A percentile compares a stretch with the other conserved stretches of the same genome.
Conservation (phyloP, 1,140 invertebrate genomes). For the Camponotus vicinus region DNA sequence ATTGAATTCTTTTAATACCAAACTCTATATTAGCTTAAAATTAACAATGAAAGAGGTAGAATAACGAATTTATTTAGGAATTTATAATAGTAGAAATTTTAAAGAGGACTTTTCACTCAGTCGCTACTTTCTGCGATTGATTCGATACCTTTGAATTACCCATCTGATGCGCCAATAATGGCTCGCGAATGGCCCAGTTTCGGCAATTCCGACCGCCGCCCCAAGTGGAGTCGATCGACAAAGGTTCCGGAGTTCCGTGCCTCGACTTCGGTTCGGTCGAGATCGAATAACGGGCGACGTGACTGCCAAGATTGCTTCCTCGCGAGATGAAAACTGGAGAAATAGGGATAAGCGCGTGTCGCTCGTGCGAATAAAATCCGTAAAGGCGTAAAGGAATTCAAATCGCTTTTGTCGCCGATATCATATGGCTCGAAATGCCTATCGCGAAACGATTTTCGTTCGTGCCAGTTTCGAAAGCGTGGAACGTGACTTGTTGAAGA, state of each 20-base stretch:
- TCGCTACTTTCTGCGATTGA: conserved; percentile 18
- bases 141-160: conserved; percentile 49
- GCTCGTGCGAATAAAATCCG: conserved; percentile 58
- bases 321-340: conserved; percentile 64
- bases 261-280: conserved; percentile 51
- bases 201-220: conserved; percentile 13
- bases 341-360: conserved; percentile 61
- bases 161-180: conserved; percentile 46
- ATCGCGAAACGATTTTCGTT: conserved; percentile 48
- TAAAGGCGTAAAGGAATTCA: conserved; percentile 52
- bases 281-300: conserved; percentile 63
- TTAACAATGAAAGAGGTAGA: not conserved
- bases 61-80: not conserved
- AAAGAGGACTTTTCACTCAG: conserved; percentile 4
- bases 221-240: conserved; percentile 45
- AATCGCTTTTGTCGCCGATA: conserved; percentile 57
- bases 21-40: not conserved
- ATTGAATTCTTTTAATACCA: too few relatives aligned
- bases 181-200: conserved; percentile 39
- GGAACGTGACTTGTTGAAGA: conserved; percentile 31
- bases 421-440: conserved; percentile 53
- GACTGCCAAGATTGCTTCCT: conserved; percentile 62
- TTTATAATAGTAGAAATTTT: conserved; percentile 8
- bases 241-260: conserved; percentile 45
- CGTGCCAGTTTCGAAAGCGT: conserved; percentile 21